Base-by-base conservation (phyloP, 1,140 invertebrate species). In the Pomacea maculata region DNA sequence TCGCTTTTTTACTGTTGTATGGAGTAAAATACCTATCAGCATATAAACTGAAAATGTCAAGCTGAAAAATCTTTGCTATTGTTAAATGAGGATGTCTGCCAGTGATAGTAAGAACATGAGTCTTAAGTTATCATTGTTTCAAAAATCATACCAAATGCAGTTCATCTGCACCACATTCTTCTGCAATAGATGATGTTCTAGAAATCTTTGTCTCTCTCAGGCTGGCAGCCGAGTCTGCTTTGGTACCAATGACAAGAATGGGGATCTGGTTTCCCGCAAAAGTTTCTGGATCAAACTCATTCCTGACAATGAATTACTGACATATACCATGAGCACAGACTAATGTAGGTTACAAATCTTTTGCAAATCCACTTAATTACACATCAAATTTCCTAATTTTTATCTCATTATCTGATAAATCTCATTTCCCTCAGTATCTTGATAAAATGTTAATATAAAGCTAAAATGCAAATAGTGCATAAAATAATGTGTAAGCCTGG, bases 141-240 rank as follows among this genome's bases (percentile, higher is more conserved):
- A 25, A 71, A 70, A 79, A 34, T 79, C 83, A 83, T 92, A 94
- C 94, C 78, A 98, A 92, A 92, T 95, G 95, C 89, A 98, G 96
- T 93, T 98, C 97, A 91, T 98, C 97, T 17, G 97, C 96, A 8
- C 96, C 95, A 92, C 96, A 98, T 92, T 98, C 96, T 87, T 96
- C 95, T 15, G 97, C 96, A 87, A 97, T 95, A 71, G 94, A 94
- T 19, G 95, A 95, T 2, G 94, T 92, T 83, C 95, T 79, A 29
- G 84, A 83, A 29, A 85, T 79, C 25, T 77, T 83, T 54, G 88
- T 87, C 45, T 90, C 88, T 77, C 89, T 82, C 11, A 91, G 85
- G 87, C 95, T 95, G 86, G 95, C 94, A 15, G 95, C 94, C 80
- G 97, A 92, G 93, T 99, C 97, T 80, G 95, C 92, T 91, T 99